Conservation (phyloP, 2,888 invertebrate species). For the Frankliniella intonsa region DNA sequence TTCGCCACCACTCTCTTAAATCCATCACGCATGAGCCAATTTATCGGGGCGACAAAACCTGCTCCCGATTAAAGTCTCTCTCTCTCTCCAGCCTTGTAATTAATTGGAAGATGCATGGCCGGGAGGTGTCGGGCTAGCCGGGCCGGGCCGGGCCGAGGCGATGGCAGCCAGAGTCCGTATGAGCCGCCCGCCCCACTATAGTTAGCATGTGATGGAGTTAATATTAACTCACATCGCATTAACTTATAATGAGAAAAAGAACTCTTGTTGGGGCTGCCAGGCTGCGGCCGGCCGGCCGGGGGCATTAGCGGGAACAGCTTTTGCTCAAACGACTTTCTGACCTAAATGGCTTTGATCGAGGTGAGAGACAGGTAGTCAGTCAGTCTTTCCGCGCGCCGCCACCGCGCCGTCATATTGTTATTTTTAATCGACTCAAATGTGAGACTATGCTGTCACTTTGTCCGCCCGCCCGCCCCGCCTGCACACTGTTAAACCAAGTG, state of each 20-base stretch:
- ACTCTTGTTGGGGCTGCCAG: too few species aligned
- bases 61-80: slow-evolving; percentile 17
- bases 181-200: background rate
- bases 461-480: background rate
- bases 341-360: background rate
- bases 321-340: background rate
- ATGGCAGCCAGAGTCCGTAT: background rate
- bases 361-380: background rate
- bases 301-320: background rate
- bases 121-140: slow-evolving; percentile 1
- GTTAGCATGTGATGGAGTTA: background rate
- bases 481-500: too few species aligned
- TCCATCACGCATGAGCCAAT: slow-evolving; percentile 23
- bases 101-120: slow-evolving; percentile 8
- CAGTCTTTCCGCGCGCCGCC: background rate
- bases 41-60: slow-evolving; percentile 22
- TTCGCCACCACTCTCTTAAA: background rate
- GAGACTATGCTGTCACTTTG: background rate
- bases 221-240: slow-evolving; percentile 1
- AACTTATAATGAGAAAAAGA: background rate
- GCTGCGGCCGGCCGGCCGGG: too few species aligned
- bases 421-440: background rate
- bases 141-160: background rate
- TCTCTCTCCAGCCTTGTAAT: background rate
- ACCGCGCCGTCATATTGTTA: background rate